A percentile compares a stretch with the other conserved stretches of the same genome.
These are phyloP conservation scores for Pelmatolapia mariae DNA, from an alignment of 2,113 vertebrate genomes.

Conservation along the genomic window DNA sequence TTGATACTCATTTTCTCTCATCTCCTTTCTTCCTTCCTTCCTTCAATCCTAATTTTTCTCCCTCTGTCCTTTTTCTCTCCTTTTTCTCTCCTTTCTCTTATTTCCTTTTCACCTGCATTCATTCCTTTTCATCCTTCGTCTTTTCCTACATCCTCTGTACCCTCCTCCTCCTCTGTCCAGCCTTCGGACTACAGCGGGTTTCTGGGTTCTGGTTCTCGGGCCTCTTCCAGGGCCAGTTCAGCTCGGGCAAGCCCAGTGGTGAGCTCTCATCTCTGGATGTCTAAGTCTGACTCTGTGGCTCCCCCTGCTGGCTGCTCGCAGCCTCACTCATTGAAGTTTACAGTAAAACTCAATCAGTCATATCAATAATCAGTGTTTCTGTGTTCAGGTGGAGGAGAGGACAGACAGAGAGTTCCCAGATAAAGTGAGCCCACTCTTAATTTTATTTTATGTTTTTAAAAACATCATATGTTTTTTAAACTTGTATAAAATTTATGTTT, in stretches of 20 bases:
- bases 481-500: neutral
- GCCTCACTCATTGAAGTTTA: neutral
- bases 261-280: conserved; percentile 59
- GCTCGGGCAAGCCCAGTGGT: conserved; percentile 97
- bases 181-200: conserved; percentile 84
- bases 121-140: no score
- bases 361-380: neutral
- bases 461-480: neutral
- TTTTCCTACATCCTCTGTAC: neutral
- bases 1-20: neutral
- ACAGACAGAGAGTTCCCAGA: conserved; percentile 80
- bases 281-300: neutral
- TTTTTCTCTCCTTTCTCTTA: neutral
- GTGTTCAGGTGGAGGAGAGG: conserved; percentile 72
- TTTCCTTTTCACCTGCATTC: neutral
- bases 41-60: neutral
- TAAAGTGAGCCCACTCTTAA: conserved; percentile 61
- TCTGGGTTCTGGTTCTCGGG: conserved; percentile 83
- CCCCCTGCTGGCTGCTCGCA: neutral
- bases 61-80: neutral
- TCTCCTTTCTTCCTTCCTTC: neutral
- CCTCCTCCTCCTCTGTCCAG: conserved; percentile 43
- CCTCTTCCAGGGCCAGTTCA: conserved; percentile 91
- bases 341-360: neutral
- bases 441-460: neutral